Percentiles rank a stretch among this genome's conserved stretches.
These are phyloP conservation scores for Panopea generosa DNA, from an alignment of 2,888 invertebrate species.

Conservation along the genomic window DNA sequence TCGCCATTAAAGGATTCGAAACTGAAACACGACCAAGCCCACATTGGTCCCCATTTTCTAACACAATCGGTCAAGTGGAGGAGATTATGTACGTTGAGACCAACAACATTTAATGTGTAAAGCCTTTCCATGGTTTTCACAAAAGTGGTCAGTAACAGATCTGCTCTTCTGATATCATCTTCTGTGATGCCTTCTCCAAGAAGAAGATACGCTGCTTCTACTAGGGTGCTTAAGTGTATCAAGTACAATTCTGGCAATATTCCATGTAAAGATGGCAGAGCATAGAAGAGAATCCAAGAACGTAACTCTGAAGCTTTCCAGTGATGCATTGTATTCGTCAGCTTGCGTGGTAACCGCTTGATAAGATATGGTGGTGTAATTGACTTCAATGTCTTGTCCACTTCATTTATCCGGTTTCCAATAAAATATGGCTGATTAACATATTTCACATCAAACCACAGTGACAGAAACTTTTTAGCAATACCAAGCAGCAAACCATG, in stretches of 20 bases:
- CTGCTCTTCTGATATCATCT: slow-evolving; percentile 24
- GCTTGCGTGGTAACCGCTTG: slow-evolving; percentile 39
- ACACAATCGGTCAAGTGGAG: slow-evolving; percentile 38
- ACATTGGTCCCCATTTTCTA: slow-evolving; percentile 41
- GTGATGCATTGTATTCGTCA: slow-evolving; percentile 39
- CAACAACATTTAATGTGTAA: slow-evolving; percentile 24
- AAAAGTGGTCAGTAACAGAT: slow-evolving; percentile 30
- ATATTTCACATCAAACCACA: slow-evolving; percentile 41
- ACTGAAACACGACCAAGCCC: slow-evolving; percentile 47
- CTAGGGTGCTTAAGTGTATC: slow-evolving; percentile 40
- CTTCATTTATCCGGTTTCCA: slow-evolving; percentile 28
- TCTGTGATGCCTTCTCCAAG: slow-evolving; percentile 39
- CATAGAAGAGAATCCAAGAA: slow-evolving; percentile 51
- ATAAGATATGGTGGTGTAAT: slow-evolving; percentile 45
- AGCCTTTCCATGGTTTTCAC: slow-evolving; percentile 14
- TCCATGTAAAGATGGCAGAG: slow-evolving; percentile 38
- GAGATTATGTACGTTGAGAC: slow-evolving; percentile 52
- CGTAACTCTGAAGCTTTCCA: slow-evolving; percentile 57
- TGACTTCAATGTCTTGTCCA: slow-evolving; percentile 35
- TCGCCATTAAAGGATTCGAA: slow-evolving; percentile 58
- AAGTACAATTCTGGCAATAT: slow-evolving; percentile 31
- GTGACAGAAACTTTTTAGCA: slow-evolving; percentile 38
- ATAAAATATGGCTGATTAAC: slow-evolving; percentile 20
- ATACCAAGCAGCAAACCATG: slow-evolving; percentile 51
- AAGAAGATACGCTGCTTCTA: slow-evolving; percentile 43